A percentile compares a stretch with the other conserved stretches of the same genome.
Conservation (phyloP, 2,797 vertebrate genomes). For the Pteronotus mesoamericanus region DNA sequence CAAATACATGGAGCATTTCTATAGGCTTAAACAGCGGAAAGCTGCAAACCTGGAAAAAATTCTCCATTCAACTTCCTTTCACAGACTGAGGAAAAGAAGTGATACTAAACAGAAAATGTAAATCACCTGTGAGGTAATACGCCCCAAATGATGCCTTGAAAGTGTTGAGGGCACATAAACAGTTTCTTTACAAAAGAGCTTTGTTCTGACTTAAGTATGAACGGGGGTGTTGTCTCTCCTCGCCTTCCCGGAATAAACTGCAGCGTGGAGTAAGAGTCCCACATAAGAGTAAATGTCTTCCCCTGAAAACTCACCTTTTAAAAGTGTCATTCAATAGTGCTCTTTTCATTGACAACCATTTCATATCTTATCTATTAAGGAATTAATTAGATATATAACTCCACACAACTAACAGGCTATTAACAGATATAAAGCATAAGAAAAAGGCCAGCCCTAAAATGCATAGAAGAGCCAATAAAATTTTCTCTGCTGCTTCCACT, state of each 20-base stretch:
- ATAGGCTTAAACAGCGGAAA: background rate
- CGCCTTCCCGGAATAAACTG: background rate
- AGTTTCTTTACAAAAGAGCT: constrained; percentile 64
- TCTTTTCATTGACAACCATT: background rate
- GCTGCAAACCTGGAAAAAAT: constrained; percentile 64
- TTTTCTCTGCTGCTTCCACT: background rate
- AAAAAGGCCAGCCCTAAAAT: background rate
- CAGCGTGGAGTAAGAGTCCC: background rate
- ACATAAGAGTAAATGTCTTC: background rate
- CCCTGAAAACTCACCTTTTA: constrained; percentile 5
- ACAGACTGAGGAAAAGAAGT: constrained; percentile 53
- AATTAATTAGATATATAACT: background rate
- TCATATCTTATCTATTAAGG: background rate
- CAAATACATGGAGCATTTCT: constrained; percentile 46
- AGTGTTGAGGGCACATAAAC: constrained; percentile 59
- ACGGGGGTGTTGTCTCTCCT: constrained; percentile 42
- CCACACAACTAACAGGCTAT: background rate
- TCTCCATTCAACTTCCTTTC: constrained; percentile 55
- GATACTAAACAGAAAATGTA: constrained; percentile 76
- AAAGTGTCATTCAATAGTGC: background rate
- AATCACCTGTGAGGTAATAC: constrained; percentile 72
- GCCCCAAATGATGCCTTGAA: constrained; percentile 59
- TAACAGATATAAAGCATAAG: background rate
- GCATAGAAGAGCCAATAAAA: background rate
- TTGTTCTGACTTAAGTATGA: constrained; percentile 38